Base-by-base conservation (phyloP, 2,888 invertebrate species). In the Dasypogon diadema region DNA sequence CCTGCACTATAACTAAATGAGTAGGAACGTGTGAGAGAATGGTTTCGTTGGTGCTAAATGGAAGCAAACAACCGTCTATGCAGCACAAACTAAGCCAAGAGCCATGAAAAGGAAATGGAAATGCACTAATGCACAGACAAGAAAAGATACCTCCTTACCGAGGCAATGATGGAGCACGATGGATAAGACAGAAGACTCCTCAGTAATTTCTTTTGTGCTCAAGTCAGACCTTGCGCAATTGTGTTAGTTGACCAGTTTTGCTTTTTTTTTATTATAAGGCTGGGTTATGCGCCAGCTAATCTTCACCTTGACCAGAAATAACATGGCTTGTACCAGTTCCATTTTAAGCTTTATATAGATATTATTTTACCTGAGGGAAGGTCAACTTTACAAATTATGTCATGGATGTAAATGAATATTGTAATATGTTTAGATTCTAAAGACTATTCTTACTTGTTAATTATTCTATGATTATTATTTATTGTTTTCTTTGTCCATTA, bases 241-340 rank as follows among this genome's bases (percentile, higher is more conserved):
- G 65, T 65, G 65, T 65, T 65, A 42, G 65, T 46, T 65, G 65
- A 48, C 24, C 65, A 48, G 26, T 48, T 65, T 65, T 65, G 65
- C 48, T 60, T 60, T 60, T 60, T 37, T 60, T 60, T 8, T 58
- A 58, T 30, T 30, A 10, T 30, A 30, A 48, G 14, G 4, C 48
- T 16, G 22, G 21, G 42, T 63, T 21, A 37, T 12, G 12, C 8
- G 1, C 42, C 8, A 42, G 14, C 16, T n/a, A n/a, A 26, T 30
- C 18, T 60, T 16, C n/a, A n/a, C n/a, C n/a, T n/a, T 14, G 14
- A 3, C 10, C 37, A 37, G 21, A 37, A 22, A n/a, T 8, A 1
- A 22, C 42, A 14, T 16, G 48, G 1, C 16, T 12, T 48, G 16
- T 16, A 4, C 16, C 12, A 48, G 16, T 48, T 48, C n/a, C 48